A percentile compares a stretch with the other conserved stretches of the same genome.
phyloP scores from a whole-genome alignment of 2,113 vertebrate species.

The Dipodomys ordii region DNA sequence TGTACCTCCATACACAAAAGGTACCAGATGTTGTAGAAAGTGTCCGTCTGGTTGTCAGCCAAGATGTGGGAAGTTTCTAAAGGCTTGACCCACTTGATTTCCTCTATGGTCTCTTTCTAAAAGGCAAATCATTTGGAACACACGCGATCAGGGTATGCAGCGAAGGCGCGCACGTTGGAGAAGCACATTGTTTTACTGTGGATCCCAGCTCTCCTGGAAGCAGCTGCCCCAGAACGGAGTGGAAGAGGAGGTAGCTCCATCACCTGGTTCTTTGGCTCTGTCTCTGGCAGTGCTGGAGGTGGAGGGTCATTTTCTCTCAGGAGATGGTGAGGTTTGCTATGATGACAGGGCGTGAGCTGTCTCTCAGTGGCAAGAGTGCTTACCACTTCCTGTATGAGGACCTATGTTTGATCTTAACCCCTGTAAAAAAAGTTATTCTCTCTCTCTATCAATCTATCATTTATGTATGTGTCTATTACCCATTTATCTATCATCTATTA shows the following conservation, averaged over 20 bases:
- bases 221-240: background rate
- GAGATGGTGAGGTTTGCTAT: no score
- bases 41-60: background rate
- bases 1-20: background rate
- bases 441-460: no score
- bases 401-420: no score
- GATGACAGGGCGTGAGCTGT: no score
- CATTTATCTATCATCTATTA: no score
- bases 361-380: no score
- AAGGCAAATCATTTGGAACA: background rate
- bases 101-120: background rate
- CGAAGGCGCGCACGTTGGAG: no score
- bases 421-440: no score
- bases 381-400: no score
- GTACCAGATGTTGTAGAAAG: background rate
- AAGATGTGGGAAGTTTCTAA: background rate
- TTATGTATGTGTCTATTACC: no score
- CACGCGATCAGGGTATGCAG: background rate
- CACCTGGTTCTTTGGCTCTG: background rate
- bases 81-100: background rate
- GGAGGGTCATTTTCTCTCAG: background rate
- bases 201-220: background rate
- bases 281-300: background rate
- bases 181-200: background rate
- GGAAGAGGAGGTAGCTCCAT: background rate